Conservation (phyloP, 2,888 invertebrate genomes). For the Hypercompe scribonia region DNA sequence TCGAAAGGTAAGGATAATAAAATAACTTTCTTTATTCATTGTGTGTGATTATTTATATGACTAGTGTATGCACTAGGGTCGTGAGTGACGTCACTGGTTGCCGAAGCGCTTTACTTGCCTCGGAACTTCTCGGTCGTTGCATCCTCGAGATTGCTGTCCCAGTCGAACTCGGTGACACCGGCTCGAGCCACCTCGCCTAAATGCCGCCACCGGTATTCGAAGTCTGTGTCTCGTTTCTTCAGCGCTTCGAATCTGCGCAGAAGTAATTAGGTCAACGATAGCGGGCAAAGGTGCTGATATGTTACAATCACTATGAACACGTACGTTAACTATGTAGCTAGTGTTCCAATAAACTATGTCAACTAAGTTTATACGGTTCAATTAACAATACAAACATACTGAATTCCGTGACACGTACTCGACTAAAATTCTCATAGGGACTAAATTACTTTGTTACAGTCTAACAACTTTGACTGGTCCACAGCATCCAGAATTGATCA, state of each 20-base stretch:
- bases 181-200: conserved; percentile 92
- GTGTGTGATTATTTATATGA: conserved; percentile 61
- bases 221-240: conserved; percentile 93
- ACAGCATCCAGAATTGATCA: conserved; percentile 26
- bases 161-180: conserved; percentile 94
- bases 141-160: conserved; percentile 94
- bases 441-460: conserved; percentile 46
- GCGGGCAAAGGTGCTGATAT: conserved; percentile 36
- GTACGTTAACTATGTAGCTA: conserved; percentile 8
- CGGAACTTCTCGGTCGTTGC: conserved; percentile 84
- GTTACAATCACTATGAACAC: conserved; percentile 22
- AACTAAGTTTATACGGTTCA: conserved; percentile 41
- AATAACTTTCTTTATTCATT: conserved; percentile 47
- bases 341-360: neutral
- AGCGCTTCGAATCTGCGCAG: conserved; percentile 90
- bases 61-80: conserved; percentile 70
- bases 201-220: conserved; percentile 93
- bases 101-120: conserved; percentile 69
- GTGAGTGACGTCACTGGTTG: conserved; percentile 31
- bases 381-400: conserved; percentile 37
- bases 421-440: conserved; percentile 30
- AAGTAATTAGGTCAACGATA: conserved; percentile 36
- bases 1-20: conserved; percentile 42
- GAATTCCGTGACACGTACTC: conserved; percentile 14
- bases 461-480: conserved; percentile 33